These are phyloP conservation scores for Drosophila funebris DNA, from an alignment of 1,140 invertebrate species.

Conservation along the genomic window DNA sequence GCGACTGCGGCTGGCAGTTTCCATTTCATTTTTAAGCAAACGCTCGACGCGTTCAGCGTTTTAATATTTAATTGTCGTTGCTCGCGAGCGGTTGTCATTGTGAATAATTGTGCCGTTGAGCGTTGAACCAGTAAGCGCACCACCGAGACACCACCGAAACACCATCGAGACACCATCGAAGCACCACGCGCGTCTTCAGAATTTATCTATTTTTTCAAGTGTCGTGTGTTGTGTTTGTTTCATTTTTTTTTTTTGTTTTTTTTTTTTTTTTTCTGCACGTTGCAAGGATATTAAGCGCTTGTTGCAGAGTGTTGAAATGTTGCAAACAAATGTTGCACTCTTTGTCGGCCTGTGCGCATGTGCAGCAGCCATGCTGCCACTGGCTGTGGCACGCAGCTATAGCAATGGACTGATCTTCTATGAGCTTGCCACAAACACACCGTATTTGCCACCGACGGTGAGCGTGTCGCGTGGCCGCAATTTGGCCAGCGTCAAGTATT, in stretches of 20 bases:
- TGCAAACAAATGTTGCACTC: background rate
- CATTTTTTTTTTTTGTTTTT: background rate
- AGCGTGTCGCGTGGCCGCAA: slow-evolving; percentile 73
- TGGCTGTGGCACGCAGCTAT: slow-evolving; percentile 59
- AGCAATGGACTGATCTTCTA: slow-evolving; percentile 78
- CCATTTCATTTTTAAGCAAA: slow-evolving; percentile 83
- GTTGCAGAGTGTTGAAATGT: slow-evolving; percentile 15
- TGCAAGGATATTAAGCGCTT: slow-evolving; percentile 16
- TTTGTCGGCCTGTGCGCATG: background rate
- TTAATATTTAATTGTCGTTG: slow-evolving; percentile 79
- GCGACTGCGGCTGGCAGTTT: slow-evolving; percentile 48
- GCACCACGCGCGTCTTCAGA: background rate
- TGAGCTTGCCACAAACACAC: slow-evolving; percentile 54
- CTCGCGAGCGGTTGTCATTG: slow-evolving; percentile 65
- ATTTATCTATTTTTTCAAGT: slow-evolving; percentile 7
- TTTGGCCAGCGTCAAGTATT: slow-evolving; percentile 70
- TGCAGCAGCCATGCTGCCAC: background rate
- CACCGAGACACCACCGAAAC: background rate
- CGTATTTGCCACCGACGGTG: slow-evolving; percentile 72
- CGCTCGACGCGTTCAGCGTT: slow-evolving; percentile 62
- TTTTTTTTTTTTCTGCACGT: background rate
- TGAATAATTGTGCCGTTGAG: slow-evolving; percentile 15
- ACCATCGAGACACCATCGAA: background rate
- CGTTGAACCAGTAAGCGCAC: background rate
- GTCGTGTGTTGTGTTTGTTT: background rate